These are phyloP conservation scores for Platysternon megacephalum DNA, from an alignment of 2,113 vertebrate species.

Conservation along the genomic window DNA sequence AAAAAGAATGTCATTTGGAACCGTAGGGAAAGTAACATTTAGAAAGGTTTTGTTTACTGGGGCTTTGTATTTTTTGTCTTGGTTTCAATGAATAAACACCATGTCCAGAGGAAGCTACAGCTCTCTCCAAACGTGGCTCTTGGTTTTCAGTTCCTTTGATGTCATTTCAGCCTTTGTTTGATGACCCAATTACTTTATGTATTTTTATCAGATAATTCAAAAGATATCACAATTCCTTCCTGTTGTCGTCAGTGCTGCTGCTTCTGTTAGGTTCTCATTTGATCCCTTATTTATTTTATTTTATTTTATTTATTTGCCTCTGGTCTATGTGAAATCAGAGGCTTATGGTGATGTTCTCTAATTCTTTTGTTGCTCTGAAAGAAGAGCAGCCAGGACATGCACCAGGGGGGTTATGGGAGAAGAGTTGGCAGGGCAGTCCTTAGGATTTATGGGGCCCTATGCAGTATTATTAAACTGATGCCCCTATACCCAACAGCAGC, in stretches of 20 bases:
- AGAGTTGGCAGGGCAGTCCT: too few species aligned
- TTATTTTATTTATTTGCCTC: neutral
- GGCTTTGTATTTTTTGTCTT: neutral
- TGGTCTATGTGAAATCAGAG: neutral
- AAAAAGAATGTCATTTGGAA: slow-evolving; percentile 42
- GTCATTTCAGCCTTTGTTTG: slow-evolving; percentile 24
- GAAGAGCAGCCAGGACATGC: neutral
- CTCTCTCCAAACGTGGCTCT: neutral
- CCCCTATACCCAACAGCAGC: too few species aligned
- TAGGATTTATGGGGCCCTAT: too few species aligned
- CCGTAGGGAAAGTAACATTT: neutral
- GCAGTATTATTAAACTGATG: too few species aligned
- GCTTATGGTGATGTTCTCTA: neutral
- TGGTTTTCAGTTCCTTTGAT: neutral
- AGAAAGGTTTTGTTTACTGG: slow-evolving; percentile 12
- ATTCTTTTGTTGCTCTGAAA: neutral
- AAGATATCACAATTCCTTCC: neutral
- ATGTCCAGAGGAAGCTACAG: neutral
- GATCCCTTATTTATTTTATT: neutral
- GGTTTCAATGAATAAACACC: neutral
- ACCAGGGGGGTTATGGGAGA: neutral
- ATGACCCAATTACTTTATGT: neutral
- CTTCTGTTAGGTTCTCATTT: neutral
- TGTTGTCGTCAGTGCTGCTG: neutral
- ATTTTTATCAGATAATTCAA: slow-evolving; percentile 27